phyloP scores from a whole-genome alignment of 2,888 invertebrate genomes.

The Heliconius charithonia region DNA sequence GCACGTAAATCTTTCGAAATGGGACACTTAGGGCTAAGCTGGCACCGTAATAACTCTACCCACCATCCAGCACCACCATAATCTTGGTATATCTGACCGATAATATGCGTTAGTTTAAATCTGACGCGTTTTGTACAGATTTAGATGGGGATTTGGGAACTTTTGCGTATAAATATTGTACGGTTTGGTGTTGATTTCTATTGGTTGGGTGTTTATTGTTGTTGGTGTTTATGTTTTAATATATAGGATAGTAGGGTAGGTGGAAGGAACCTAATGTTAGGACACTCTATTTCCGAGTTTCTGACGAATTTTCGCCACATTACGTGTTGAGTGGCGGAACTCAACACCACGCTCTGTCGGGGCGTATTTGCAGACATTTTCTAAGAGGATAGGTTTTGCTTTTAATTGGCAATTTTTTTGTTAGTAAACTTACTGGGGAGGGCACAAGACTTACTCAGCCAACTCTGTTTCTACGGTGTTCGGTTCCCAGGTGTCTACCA shows the following conservation, averaged over 20 bases:
- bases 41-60: constrained; percentile 79
- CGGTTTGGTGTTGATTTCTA: constrained; percentile 52
- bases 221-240: neutral
- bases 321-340: neutral
- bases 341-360: neutral
- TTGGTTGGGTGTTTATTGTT: neutral
- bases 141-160: constrained; percentile 66
- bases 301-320: neutral
- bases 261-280: neutral
- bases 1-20: constrained; percentile 81
- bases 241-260: neutral
- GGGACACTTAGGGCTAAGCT: constrained; percentile 80
- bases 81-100: constrained; percentile 82
- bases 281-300: neutral
- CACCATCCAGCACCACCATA: constrained; percentile 75
- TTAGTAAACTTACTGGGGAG: too few species aligned
- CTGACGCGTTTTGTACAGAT: constrained; percentile 61
- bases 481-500: too few species aligned
- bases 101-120: constrained; percentile 81
- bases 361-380: too few species aligned
- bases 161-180: constrained; percentile 70
- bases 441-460: too few species aligned
- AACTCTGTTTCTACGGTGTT: too few species aligned
- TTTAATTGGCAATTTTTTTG: too few species aligned
- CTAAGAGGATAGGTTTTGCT: too few species aligned